Percentiles rank a stretch among this genome's conserved stretches.
Evolutionary conservation across 2,113 vertebrate species (phyloP).

Genomic region (Labrus mixtus): DNA sequence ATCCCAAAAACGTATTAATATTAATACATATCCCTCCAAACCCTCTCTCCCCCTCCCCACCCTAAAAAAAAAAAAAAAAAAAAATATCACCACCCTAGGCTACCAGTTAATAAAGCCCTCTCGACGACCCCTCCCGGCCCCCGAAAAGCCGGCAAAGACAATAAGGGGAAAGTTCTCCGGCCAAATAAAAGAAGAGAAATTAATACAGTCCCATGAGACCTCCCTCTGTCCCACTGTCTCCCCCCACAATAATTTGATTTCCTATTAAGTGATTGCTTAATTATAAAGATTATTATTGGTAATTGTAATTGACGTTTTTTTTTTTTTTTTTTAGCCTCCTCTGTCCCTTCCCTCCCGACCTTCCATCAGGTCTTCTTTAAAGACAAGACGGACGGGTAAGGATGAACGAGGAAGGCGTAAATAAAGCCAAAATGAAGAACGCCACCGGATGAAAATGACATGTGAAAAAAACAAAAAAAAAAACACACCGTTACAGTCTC

Average conservation of each 20-base stretch:
- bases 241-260: constrained; percentile 83
- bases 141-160: constrained; percentile 63
- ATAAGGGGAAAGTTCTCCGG: constrained; percentile 74
- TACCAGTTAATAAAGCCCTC: constrained; percentile 86
- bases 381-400: constrained; percentile 29
- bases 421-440: not conserved
- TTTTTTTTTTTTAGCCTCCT: too few species aligned
- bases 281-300: constrained; percentile 86
- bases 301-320: constrained; percentile 82
- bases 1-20: constrained; percentile 80
- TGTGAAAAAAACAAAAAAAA: constrained; percentile 18
- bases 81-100: constrained; percentile 81
- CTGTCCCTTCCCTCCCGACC: constrained; percentile 14
- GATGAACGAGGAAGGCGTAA: not conserved
- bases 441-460: not conserved
- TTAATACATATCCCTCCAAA: constrained; percentile 73
- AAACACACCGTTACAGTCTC: constrained; percentile 24
- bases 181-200: constrained; percentile 80
- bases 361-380: constrained; percentile 37
- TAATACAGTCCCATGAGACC: constrained; percentile 78
- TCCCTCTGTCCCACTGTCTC: constrained; percentile 70
- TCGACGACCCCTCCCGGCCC: constrained; percentile 65
- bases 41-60: constrained; percentile 23
- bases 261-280: constrained; percentile 86
- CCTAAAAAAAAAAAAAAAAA: constrained; percentile 65